Percentiles rank a stretch among this genome's conserved stretches.
Evolutionary conservation across 2,113 vertebrate genomes (phyloP).

Genomic region (Oryzias melastigma): DNA sequence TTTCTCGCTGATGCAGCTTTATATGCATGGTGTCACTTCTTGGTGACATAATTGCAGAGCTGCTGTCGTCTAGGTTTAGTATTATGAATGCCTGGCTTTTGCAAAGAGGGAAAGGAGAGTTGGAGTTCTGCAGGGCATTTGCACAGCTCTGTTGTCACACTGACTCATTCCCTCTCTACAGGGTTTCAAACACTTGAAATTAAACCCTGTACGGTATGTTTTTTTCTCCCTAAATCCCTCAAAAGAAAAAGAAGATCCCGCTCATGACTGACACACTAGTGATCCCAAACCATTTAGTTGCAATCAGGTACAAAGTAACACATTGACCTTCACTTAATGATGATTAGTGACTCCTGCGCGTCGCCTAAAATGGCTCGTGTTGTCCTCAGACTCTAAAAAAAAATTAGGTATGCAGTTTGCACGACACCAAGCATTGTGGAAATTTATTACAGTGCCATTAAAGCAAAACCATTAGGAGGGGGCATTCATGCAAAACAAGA

Average conservation of each 20-base stretch:
- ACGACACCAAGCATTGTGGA: slow-evolving; percentile 9
- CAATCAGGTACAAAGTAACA: slow-evolving; percentile 5
- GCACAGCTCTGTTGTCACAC: slow-evolving; percentile 39
- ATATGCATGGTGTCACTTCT: slow-evolving; percentile 29
- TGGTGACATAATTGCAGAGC: slow-evolving; percentile 10
- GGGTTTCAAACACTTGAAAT: slow-evolving; percentile 58
- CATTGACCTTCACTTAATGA: slow-evolving; percentile 2
- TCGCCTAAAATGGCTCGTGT: slow-evolving; percentile 2
- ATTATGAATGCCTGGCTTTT: slow-evolving; percentile 23
- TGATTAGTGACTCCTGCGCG: slow-evolving; percentile 1
- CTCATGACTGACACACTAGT: background rate
- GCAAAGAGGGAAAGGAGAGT: slow-evolving; percentile 10
- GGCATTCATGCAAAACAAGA: slow-evolving; percentile 31
- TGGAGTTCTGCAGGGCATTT: slow-evolving; percentile 20
- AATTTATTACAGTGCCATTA: slow-evolving; percentile 24
- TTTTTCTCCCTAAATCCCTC: slow-evolving; percentile 14
- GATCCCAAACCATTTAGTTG: background rate
- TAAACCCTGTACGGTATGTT: slow-evolving; percentile 42
- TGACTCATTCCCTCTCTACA: slow-evolving; percentile 51
- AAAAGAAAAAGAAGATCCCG: slow-evolving; percentile 6
- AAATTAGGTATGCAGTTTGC: slow-evolving; percentile 8
- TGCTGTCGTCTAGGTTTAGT: slow-evolving; percentile 35
- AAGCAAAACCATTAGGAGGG: slow-evolving; percentile 20
- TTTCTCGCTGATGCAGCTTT: slow-evolving; percentile 4
- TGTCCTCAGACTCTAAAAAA: slow-evolving; percentile 3